A percentile compares a stretch with the other conserved stretches of the same genome.
Evolutionary conservation across 1,140 invertebrate genomes (phyloP).

Genomic region (Eumeta japonica): DNA sequence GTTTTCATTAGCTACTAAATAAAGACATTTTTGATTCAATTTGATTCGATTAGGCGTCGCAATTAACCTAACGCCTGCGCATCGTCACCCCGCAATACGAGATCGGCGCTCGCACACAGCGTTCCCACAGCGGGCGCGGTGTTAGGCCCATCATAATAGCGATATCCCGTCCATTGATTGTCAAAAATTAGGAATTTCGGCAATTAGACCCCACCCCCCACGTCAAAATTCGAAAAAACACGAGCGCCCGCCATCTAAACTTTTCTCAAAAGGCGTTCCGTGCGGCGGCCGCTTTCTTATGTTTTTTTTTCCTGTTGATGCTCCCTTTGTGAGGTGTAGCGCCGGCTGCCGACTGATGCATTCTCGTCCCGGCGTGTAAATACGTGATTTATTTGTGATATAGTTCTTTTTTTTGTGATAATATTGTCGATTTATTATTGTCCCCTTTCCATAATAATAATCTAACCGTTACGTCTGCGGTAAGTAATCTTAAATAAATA

Average conservation of each 20-base stretch:
- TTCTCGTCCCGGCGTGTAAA: slow-evolving; percentile 50
- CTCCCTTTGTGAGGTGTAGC: slow-evolving; percentile 51
- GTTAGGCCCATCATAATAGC: slow-evolving; percentile 48
- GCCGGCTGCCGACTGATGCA: slow-evolving; percentile 51
- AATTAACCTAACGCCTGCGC: no score
- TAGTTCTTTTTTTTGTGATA: slow-evolving; percentile 19
- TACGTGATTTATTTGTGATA: slow-evolving; percentile 51
- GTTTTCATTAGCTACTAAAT: no score
- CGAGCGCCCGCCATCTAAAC: slow-evolving; percentile 46
- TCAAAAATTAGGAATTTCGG: slow-evolving; percentile 56
- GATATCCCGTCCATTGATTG: slow-evolving; percentile 55
- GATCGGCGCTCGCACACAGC: no score
- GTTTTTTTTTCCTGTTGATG: slow-evolving; percentile 47
- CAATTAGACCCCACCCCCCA: slow-evolving; percentile 53
- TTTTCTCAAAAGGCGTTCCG: slow-evolving; percentile 41
- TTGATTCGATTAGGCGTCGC: no score
- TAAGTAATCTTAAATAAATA: no score
- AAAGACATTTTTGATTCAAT: no score
- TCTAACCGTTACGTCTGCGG: no score
- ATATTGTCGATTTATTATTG: no score
- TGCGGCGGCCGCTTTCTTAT: slow-evolving; percentile 34
- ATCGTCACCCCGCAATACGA: no score
- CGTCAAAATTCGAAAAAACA: slow-evolving; percentile 42
- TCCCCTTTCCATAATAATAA: no score
- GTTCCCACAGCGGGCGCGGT: slow-evolving; percentile 4